Evolutionary conservation across 2,888 invertebrate genomes (phyloP), one percentile per base, ranked within the genome.

Genomic region (Globia sparganii): DNA sequence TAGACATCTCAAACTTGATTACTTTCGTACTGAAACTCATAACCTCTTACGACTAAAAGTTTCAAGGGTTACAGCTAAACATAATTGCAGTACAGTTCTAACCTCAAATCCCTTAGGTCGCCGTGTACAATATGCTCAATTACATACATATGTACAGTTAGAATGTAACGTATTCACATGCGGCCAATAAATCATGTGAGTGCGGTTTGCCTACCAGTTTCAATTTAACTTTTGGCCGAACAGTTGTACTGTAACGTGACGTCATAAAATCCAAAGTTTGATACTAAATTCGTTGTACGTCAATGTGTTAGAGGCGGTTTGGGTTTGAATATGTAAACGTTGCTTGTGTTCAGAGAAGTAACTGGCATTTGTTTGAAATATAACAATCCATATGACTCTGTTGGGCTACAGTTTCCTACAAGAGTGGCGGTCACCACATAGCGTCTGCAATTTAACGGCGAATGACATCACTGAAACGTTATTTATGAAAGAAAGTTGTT

Each of bases 191-290:
- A 95, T 96, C 95, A 96, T 93, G 90, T 79, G 87, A 88, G 89
- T 93, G 95, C 87, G 96, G 96, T 95, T 94, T 91, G 90, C 91
- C 91, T 92, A 96, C 94, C 94, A 95, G 95, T 95, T 96, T 96
- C 96, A 96, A 96, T 96, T 96, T 95, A 95, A 96, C 95, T 96
- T 96, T 91, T 89, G 90, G 90, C 86, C 90, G 88, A 86, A 83
- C 84, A 75, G 68, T 72, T 78, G 84, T 83, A 73, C 84, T 88
- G 90, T 90, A 88, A 91, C 91, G 91, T 93, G 92, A 93, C 89
- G 91, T 89, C 90, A 90, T 90, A 90, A 89, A 90, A 89, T 86
- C 89, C 86, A 78, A 90, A 88, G 87, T 90, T 90, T 83, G 85
- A 72, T 81, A 77, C 82, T 87, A 85, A 85, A 90, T 90, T 86